Percentiles rank a stretch among this genome's conserved stretches.
These are phyloP conservation scores for Alauda arvensis DNA, from an alignment of 2,797 vertebrate genomes.

Conservation along the genomic window DNA sequence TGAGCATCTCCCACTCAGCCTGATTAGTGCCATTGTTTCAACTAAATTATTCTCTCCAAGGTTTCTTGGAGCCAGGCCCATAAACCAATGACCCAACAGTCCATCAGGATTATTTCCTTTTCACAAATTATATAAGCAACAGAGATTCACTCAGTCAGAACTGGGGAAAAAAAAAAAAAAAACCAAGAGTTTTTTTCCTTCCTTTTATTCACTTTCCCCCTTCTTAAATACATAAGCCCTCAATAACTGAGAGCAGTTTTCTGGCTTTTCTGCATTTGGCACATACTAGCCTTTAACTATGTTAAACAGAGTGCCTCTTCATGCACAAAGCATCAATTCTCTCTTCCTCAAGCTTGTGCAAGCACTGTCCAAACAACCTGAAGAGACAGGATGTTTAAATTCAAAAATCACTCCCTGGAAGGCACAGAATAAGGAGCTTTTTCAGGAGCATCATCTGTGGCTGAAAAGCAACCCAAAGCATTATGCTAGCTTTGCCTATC, in stretches of 20 bases:
- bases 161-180: not conserved
- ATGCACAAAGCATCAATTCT: not conserved
- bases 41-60: slow-evolving; percentile 9
- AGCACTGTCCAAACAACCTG: not conserved
- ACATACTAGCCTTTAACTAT: not conserved
- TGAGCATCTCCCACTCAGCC: not conserved
- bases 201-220: not conserved
- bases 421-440: not conserved
- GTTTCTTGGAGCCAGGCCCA: slow-evolving; percentile 12
- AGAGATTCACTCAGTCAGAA: not conserved
- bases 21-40: not conserved
- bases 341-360: not conserved
- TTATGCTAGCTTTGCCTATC: not conserved
- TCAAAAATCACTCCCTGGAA: not conserved
- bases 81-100: not conserved
- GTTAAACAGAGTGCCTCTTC: not conserved
- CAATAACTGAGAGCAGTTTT: not conserved
- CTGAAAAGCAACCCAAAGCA: not conserved
- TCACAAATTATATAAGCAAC: not conserved
- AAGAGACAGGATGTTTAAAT: not conserved
- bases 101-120: not conserved
- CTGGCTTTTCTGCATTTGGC: not conserved
- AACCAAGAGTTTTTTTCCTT: not conserved
- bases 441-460: not conserved
- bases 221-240: not conserved